These are phyloP conservation scores for Excalfactoria chinensis DNA, from an alignment of 2,113 vertebrate genomes.

Conservation along the genomic window DNA sequence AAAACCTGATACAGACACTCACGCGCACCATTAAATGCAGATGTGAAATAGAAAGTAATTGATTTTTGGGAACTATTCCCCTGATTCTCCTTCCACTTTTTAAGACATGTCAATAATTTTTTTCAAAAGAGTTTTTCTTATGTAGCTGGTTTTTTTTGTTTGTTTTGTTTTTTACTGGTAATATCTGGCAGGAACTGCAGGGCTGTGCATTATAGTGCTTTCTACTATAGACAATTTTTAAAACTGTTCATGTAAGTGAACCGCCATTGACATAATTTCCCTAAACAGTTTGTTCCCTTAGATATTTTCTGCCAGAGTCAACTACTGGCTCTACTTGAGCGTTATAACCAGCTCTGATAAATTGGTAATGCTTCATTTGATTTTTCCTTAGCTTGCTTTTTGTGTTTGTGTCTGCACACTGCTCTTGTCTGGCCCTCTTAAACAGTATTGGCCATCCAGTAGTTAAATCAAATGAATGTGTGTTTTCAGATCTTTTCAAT, in stretches of 20 bases:
- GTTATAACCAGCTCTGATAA: accelerated
- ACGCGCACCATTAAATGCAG: neutral
- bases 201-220: neutral
- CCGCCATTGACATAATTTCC: neutral
- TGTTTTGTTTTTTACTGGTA: neutral
- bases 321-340: neutral
- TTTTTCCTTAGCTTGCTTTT: neutral
- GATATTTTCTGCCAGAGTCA: neutral
- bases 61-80: neutral
- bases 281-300: neutral
- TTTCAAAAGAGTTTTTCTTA: neutral
- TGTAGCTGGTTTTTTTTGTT: neutral
- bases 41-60: neutral
- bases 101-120: neutral
- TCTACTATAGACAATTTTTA: neutral
- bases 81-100: neutral
- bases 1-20: neutral
- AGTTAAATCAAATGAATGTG: neutral
- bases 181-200: neutral
- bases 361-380: accelerated
- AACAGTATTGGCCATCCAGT: neutral
- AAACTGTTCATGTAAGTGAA: neutral
- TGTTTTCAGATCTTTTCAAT: neutral
- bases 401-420: neutral
- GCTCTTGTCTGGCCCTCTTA: neutral